Evolutionary conservation across 2,113 vertebrate species (phyloP).

Genomic region (Gavia stellata): DNA sequence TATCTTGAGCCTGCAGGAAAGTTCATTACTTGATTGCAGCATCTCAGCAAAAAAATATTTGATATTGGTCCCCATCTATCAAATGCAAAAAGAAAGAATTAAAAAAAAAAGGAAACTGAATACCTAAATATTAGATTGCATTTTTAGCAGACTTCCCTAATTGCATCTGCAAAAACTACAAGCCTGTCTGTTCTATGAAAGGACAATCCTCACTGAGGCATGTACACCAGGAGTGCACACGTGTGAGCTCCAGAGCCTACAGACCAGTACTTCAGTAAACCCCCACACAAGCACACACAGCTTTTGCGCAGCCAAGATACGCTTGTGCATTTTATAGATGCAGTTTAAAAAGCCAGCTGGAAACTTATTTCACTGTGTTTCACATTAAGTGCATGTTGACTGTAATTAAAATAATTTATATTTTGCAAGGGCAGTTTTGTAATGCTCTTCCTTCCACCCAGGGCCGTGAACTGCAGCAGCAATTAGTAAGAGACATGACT

Average conservation of each 20-base stretch:
- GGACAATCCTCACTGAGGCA: neutral
- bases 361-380: neutral
- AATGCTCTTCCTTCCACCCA: neutral
- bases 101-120: neutral
- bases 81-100: neutral
- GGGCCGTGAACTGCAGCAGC: neutral
- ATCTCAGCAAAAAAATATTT: neutral
- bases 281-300: neutral
- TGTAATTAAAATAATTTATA: conserved; percentile 39
- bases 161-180: neutral
- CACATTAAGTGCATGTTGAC: neutral
- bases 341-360: neutral
- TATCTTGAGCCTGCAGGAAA: neutral
- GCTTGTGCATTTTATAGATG: neutral
- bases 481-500: conserved; percentile 42
- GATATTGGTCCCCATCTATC: neutral
- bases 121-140: neutral
- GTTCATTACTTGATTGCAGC: neutral
- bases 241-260: neutral
- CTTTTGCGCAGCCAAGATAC: neutral
- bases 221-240: fast-evolving
- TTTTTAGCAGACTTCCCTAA: neutral
- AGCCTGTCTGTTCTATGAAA: neutral
- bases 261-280: neutral
- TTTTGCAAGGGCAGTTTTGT: neutral